A percentile compares a stretch with the other conserved stretches of the same genome.
phyloP scores from a whole-genome alignment of 1,140 invertebrate species.

The Microplitis mediator region DNA sequence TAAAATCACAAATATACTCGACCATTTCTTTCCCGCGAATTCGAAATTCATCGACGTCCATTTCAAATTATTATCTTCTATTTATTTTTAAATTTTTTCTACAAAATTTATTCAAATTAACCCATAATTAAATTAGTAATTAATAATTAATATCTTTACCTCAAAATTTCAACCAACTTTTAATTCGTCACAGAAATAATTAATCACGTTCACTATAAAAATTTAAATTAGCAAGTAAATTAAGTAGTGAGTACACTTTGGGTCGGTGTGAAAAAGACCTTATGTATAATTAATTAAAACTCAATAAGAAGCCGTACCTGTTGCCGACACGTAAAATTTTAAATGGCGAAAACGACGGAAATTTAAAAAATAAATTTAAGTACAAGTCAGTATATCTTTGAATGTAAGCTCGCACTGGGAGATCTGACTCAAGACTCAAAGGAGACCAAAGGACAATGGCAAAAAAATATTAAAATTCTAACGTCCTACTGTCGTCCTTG shows the following conservation, averaged over 20 bases:
- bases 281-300: neutral
- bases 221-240: neutral
- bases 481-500: neutral
- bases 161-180: too few relatives aligned
- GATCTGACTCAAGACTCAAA: neutral
- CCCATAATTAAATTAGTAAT: too few relatives aligned
- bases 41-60: slow-evolving; percentile 91
- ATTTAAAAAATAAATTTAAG: too few relatives aligned
- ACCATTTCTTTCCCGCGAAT: slow-evolving; percentile 93
- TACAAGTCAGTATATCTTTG: neutral
- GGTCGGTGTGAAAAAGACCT: neutral
- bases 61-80: too few relatives aligned
- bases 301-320: slow-evolving; percentile 16
- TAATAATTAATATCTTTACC: too few relatives aligned
- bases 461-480: neutral
- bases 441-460: neutral
- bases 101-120: neutral
- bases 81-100: neutral
- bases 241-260: neutral
- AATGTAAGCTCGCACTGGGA: neutral
- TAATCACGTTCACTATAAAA: neutral
- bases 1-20: slow-evolving; percentile 96
- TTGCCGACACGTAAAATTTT: neutral
- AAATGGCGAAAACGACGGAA: too few relatives aligned
- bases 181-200: neutral